A percentile compares a stretch with the other conserved stretches of the same genome.
Evolutionary conservation across 2,888 invertebrate genomes (phyloP).

Genomic region (Scaptomyza tumidula): DNA sequence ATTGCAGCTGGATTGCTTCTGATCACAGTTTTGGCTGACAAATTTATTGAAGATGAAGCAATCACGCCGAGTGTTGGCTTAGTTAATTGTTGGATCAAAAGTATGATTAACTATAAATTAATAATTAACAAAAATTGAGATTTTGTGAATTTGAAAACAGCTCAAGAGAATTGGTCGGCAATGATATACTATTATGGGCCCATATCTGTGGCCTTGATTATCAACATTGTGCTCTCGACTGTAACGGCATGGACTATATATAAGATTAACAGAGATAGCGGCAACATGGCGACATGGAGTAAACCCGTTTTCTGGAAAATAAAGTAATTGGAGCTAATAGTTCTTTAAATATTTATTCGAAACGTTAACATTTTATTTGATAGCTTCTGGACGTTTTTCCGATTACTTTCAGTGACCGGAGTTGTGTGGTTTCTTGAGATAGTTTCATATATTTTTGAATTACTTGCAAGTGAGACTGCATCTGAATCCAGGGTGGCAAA

Average conservation of each 20-base stretch:
- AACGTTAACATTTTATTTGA: background rate
- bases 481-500: no score
- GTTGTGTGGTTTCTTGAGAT: slow-evolving; percentile 92
- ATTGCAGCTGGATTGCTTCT: slow-evolving; percentile 53
- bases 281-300: background rate
- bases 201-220: slow-evolving; percentile 63
- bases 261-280: slow-evolving; percentile 38
- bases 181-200: slow-evolving; percentile 72
- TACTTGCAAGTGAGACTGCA: no score
- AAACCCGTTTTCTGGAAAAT: background rate
- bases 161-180: no score
- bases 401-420: slow-evolving; percentile 92
- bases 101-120: background rate
- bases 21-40: slow-evolving; percentile 69
- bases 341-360: no score
- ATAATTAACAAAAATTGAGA: no score
- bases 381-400: slow-evolving; percentile 91
- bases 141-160: no score
- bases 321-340: slow-evolving; percentile 1
- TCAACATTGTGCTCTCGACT: slow-evolving; percentile 68
- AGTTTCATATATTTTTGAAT: slow-evolving; percentile 87
- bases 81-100: slow-evolving; percentile 86
- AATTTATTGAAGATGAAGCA: rapidly evolving
- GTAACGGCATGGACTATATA: slow-evolving; percentile 70
- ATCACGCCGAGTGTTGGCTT: slow-evolving; percentile 85